phyloP scores from a whole-genome alignment of 2,797 vertebrate species.

The Syndactyla subalaris region DNA sequence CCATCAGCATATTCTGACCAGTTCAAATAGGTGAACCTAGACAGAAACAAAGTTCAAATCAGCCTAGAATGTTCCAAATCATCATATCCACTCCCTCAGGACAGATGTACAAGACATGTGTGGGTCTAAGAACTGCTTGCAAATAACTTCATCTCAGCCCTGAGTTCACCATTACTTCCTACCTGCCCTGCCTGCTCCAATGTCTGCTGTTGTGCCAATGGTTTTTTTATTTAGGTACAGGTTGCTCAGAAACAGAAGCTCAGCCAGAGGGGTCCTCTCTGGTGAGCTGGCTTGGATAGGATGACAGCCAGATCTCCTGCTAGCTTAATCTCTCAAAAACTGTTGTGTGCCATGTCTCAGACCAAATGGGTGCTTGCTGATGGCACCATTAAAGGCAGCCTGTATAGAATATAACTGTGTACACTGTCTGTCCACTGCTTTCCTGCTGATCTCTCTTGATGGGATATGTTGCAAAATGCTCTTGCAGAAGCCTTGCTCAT shows the following conservation, averaged over 20 bases:
- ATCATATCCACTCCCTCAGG: neutral
- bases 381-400: neutral
- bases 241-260: neutral
- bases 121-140: neutral
- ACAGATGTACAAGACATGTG: fast-evolving
- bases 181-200: neutral
- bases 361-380: neutral
- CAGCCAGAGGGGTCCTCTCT: neutral
- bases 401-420: neutral
- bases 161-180: neutral
- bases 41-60: neutral
- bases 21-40: neutral
- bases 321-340: neutral
- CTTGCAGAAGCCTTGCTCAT: neutral
- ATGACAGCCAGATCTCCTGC: neutral
- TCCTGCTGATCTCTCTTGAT: neutral
- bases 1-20: neutral
- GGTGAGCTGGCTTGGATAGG: neutral
- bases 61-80: neutral
- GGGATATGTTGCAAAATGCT: neutral
- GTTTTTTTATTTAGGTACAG: neutral
- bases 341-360: neutral
- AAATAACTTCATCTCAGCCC: neutral
- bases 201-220: neutral
- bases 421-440: neutral